A percentile compares a stretch with the other conserved stretches of the same genome.
Conservation (phyloP, 2,113 vertebrate genomes). For the Podiceps cristatus region DNA sequence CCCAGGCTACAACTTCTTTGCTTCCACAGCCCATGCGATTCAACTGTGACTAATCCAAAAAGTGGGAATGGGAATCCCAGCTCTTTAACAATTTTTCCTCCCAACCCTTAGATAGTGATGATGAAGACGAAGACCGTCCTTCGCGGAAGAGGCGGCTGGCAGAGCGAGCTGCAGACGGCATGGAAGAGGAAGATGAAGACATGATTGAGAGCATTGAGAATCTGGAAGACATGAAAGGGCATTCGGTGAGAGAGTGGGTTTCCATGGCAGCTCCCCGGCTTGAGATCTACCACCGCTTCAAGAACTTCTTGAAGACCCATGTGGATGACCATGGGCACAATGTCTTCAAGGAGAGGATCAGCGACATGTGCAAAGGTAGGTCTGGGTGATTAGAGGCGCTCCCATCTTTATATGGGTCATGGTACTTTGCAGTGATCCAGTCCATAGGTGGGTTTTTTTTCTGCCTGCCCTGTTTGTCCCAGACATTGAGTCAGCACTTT, state of each 20-base stretch:
- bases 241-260: slow-evolving; percentile 96
- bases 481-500: slow-evolving; percentile 27
- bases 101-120: slow-evolving; percentile 86
- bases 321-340: slow-evolving; percentile 96
- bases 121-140: slow-evolving; percentile 92
- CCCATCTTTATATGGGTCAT: neutral
- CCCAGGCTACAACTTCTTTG: neutral
- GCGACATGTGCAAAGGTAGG: slow-evolving; percentile 98
- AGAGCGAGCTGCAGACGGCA: slow-evolving; percentile 88
- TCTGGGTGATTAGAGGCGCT: neutral
- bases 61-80: neutral
- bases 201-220: slow-evolving; percentile 99
- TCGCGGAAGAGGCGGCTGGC: slow-evolving; percentile 85
- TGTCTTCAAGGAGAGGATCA: slow-evolving; percentile 97
- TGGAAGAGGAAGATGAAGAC: slow-evolving; percentile 87
- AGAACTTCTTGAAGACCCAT: slow-evolving; percentile 95
- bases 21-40: neutral
- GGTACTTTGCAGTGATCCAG: neutral
- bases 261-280: slow-evolving; percentile 93
- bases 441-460: neutral
- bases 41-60: neutral
- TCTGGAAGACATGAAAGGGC: slow-evolving; percentile 97
- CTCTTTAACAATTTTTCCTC: neutral
- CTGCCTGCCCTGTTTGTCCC: neutral
- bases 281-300: slow-evolving; percentile 98